Evolutionary conservation across 2,113 vertebrate species (phyloP).

Genomic region (Uria aalge): DNA sequence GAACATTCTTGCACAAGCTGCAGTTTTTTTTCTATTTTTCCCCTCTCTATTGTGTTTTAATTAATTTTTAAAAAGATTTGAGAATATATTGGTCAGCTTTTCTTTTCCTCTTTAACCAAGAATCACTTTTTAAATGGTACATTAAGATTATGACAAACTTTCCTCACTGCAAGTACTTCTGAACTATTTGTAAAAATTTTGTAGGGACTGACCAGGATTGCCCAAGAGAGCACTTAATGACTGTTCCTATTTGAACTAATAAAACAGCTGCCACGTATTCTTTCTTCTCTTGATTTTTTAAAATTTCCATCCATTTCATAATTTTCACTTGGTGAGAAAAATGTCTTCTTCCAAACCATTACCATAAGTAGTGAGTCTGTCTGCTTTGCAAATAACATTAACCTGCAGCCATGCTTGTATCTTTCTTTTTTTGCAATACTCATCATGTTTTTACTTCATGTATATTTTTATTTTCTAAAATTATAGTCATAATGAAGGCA

Average conservation of each 20-base stretch:
- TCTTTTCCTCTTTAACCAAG: neutral
- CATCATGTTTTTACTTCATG: neutral
- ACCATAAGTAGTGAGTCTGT: neutral
- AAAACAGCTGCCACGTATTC: fast-evolving
- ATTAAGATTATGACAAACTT: neutral
- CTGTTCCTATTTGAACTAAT: neutral
- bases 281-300: neutral
- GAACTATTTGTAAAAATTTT: neutral
- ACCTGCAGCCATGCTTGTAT: neutral
- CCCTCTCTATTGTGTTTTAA: neutral
- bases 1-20: neutral
- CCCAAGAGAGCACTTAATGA: neutral
- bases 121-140: neutral
- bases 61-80: neutral
- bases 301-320: neutral
- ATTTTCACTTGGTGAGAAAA: neutral
- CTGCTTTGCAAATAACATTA: neutral
- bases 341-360: neutral
- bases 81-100: neutral
- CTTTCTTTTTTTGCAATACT: neutral
- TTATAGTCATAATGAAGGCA: neutral
- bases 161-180: neutral
- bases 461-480: neutral
- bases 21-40: too few species aligned
- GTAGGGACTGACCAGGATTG: neutral